A percentile compares a stretch with the other conserved stretches of the same genome.
phyloP scores from a whole-genome alignment of 2,113 vertebrate genomes.

The Promerops cafer region DNA sequence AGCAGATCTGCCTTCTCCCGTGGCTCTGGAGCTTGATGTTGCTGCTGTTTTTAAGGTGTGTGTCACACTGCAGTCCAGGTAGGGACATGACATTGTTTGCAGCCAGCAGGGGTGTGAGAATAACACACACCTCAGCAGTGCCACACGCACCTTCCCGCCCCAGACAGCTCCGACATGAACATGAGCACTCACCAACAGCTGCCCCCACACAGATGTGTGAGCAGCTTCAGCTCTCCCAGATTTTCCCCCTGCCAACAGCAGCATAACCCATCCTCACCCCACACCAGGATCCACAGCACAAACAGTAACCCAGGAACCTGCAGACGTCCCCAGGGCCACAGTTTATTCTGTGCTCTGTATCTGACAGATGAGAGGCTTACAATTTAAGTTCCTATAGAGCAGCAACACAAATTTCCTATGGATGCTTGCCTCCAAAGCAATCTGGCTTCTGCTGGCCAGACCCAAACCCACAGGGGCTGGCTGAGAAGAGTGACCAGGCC shows the following conservation, averaged over 20 bases:
- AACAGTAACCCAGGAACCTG: not conserved
- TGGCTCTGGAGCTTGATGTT: not conserved
- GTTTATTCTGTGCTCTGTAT: not conserved
- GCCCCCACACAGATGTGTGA: not conserved
- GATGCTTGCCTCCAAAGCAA: not conserved
- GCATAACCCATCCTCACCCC: not conserved
- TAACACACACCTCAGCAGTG: not conserved
- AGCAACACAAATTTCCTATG: not conserved
- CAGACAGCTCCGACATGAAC: not conserved
- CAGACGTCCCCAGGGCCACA: not conserved
- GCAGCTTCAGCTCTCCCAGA: not conserved
- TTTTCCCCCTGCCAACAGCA: not conserved
- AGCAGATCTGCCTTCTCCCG: not conserved
- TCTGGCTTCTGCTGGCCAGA: not conserved
- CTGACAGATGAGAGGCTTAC: not conserved
- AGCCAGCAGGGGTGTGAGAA: constrained; percentile 24
- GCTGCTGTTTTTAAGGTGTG: not conserved
- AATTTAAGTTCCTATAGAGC: not conserved
- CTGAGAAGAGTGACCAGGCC: not conserved
- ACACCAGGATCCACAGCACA: not conserved
- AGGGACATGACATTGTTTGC: constrained; percentile 22
- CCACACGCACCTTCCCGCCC: not conserved
- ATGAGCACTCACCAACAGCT: not conserved
- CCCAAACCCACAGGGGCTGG: not conserved
- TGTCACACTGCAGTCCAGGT: not conserved